Evolutionary conservation across 1,140 invertebrate genomes (phyloP), one percentile per base, ranked within the genome.

Genomic region (Orussus abietinus): DNA sequence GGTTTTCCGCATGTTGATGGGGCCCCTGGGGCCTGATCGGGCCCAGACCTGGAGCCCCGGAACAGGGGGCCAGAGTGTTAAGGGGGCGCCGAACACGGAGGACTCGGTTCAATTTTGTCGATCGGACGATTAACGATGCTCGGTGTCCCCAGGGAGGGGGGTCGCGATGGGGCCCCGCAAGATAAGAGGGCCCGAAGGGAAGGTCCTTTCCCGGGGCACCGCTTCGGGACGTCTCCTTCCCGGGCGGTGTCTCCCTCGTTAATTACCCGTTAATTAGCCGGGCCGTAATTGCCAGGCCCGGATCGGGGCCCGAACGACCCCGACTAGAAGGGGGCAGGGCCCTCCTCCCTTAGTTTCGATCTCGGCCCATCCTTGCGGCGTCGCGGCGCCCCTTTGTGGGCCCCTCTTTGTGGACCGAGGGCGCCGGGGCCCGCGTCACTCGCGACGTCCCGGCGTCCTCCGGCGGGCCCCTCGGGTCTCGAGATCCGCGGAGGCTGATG

Each of bases 51-150:
- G 11, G 38, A 25, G 22, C 6, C 6, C 22, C 22, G 22, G 22
- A 6, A 25, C 6, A 25, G n/a, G n/a, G 22, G n/a, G 6, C 6
- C 6, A 25, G n/a, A 25, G 31, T 11, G 43, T 61, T 57, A 57
- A 60, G 56, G 56, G 59, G 60, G 60, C 49, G 57, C 52, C 53
- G 60, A 57, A 62, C 61, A 71, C 70, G 67, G 69, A 67, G 63
- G 66, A 72, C 60, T 66, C 63, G 55, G 55, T 53, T 61, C 69
- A 70, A 73, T 72, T 69, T 73, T 72, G 68, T 73, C 66, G 68
- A 73, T 73, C 69, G 70, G 71, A 73, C 66, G 69, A 73, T 73
- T 73, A 73, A 70, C 66, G 70, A 71, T 69, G 61, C 64, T 62
- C 57, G 48, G 52, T 56, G 45, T 55, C 40, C 45, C 34, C 47